Conservation (phyloP, 2,888 invertebrate species). For the Rhamphomyia laevipes region DNA sequence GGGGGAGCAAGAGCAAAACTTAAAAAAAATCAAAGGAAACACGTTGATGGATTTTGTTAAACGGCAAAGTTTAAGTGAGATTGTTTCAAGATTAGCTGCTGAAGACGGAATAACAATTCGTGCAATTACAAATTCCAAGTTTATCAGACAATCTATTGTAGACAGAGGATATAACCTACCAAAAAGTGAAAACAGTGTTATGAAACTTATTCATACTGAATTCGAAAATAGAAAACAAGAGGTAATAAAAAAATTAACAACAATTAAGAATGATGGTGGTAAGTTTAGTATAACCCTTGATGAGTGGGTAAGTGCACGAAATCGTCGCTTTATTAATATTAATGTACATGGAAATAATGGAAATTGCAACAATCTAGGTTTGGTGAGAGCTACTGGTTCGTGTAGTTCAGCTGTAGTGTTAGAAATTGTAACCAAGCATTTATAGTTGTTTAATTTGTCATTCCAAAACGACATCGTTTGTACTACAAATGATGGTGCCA, state of each 20-base stretch:
- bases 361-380: neutral
- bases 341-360: neutral
- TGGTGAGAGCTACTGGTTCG: neutral
- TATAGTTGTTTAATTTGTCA: neutral
- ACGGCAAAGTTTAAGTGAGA: neutral
- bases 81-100: no score
- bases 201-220: neutral
- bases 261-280: neutral
- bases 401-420: neutral
- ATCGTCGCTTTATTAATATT: neutral
- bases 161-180: neutral
- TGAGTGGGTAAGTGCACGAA: neutral
- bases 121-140: neutral
- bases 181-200: neutral
- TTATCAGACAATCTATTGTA: neutral
- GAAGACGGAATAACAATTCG: no score
- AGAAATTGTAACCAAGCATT: neutral
- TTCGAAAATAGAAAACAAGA: neutral
- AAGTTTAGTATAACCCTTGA: neutral
- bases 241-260: neutral
- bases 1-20: constrained; percentile 1
- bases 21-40: neutral
- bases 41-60: neutral
- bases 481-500: neutral
- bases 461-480: neutral